Evolutionary conservation across 2,888 invertebrate genomes (phyloP).

Genomic region (Troilus luridus): DNA sequence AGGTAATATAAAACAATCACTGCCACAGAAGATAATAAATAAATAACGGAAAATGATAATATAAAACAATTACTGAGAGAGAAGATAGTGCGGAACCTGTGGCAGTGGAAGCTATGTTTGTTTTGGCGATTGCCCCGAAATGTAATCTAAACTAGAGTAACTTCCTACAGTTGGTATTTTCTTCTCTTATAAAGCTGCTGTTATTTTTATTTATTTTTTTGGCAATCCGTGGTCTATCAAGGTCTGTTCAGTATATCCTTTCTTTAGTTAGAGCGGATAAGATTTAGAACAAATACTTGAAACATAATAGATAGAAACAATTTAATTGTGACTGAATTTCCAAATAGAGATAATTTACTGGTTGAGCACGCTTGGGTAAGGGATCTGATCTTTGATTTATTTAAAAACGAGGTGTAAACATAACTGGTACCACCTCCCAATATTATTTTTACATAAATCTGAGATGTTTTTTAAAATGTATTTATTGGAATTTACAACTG

Average conservation of each 20-base stretch:
- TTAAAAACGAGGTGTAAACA: no score
- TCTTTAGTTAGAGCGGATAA: neutral
- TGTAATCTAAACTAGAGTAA: slow-evolving; percentile 43
- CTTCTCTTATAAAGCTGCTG: slow-evolving; percentile 12
- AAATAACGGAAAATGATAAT: neutral
- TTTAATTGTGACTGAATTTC: neutral
- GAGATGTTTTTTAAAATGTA: no score
- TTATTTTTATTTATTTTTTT: slow-evolving; percentile 45
- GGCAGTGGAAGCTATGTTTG: neutral
- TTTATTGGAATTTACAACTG: no score
- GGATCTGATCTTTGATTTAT: no score
- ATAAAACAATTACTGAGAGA: neutral
- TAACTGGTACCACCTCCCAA: no score
- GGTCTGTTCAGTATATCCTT: slow-evolving; percentile 4
- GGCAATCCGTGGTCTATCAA: slow-evolving; percentile 22
- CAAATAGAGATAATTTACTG: no score
- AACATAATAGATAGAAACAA: neutral
- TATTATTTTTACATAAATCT: no score
- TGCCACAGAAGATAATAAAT: neutral
- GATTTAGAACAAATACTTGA: neutral
- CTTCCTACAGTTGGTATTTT: slow-evolving; percentile 1
- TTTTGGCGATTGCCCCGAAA: slow-evolving; percentile 43
- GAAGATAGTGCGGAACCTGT: neutral
- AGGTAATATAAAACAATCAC: neutral
- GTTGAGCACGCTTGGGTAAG: no score